Evolutionary conservation across 2,888 invertebrate genomes (phyloP).

Genomic region (Morinoia aosen): DNA sequence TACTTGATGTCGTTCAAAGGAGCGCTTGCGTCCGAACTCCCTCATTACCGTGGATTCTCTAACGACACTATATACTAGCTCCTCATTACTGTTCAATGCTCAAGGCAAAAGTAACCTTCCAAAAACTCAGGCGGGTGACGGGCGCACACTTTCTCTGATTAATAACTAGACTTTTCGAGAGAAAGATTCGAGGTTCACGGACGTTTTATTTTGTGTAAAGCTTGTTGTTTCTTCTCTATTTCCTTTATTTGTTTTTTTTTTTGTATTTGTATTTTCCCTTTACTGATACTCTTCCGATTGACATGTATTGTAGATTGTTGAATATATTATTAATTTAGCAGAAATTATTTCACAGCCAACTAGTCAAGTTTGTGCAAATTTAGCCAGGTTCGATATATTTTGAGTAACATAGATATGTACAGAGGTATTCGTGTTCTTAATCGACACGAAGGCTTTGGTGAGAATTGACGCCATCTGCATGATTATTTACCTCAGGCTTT

Average conservation of each 20-base stretch:
- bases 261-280: not conserved
- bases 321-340: not conserved
- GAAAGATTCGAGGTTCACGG: not conserved
- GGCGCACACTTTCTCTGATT: not conserved
- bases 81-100: constrained; percentile 31
- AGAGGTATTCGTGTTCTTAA: not conserved
- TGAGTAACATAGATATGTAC: not conserved
- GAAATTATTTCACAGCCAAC: not conserved
- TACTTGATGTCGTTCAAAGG: constrained; percentile 40
- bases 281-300: not conserved
- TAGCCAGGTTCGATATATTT: not conserved
- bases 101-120: not conserved
- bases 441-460: not conserved
- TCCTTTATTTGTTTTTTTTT: not conserved
- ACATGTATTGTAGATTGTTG: not conserved
- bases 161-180: not conserved
- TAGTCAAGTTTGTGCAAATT: not conserved
- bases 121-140: not conserved
- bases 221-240: not conserved
- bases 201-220: not conserved
- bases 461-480: not conserved
- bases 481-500: not conserved
- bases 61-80: constrained; percentile 26
- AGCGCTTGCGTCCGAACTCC: constrained; percentile 22
- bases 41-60: constrained; percentile 33